These are phyloP conservation scores for Hylaeus anthracinus DNA, from an alignment of 1,140 invertebrate genomes.

Conservation along the genomic window DNA sequence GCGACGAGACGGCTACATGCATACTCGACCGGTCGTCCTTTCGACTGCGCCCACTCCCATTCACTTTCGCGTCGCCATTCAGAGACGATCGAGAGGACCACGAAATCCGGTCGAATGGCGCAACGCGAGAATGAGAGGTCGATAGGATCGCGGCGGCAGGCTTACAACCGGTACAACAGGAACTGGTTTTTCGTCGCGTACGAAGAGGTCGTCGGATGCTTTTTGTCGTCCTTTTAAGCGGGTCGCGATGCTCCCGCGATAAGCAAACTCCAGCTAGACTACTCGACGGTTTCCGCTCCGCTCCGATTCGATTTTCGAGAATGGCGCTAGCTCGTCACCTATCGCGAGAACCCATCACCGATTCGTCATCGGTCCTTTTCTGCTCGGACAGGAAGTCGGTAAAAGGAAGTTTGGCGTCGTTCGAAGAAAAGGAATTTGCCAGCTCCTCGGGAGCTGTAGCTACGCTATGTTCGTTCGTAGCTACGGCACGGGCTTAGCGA, in stretches of 20 bases:
- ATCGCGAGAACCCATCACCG: constrained; percentile 29
- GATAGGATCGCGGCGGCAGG: constrained; percentile 46
- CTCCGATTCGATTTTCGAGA: constrained; percentile 43
- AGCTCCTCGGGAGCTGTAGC: neutral
- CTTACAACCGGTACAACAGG: constrained; percentile 62
- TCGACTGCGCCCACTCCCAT: constrained; percentile 42
- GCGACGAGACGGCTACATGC: neutral
- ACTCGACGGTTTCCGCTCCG: constrained; percentile 13
- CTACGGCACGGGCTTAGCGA: too few relatives aligned
- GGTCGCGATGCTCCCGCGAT: constrained; percentile 35
- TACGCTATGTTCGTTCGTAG: neutral
- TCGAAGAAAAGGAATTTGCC: too few relatives aligned
- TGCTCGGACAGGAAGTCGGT: neutral
- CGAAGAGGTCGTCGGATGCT: constrained; percentile 51
- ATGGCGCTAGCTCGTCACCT: constrained; percentile 17
- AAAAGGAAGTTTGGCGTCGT: too few relatives aligned
- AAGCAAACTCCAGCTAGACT: constrained; percentile 51
- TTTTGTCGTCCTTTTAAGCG: constrained; percentile 56
- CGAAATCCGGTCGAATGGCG: constrained; percentile 50
- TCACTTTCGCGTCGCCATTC: constrained; percentile 68
- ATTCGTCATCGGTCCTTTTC: neutral
- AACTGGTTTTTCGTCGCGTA: constrained; percentile 64
- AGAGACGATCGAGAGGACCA: constrained; percentile 43
- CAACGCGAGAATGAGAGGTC: constrained; percentile 38
- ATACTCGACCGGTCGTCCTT: constrained; percentile 12